Evolutionary conservation across 1,140 invertebrate species (phyloP).

Genomic region (Brachionus plicatilis): DNA sequence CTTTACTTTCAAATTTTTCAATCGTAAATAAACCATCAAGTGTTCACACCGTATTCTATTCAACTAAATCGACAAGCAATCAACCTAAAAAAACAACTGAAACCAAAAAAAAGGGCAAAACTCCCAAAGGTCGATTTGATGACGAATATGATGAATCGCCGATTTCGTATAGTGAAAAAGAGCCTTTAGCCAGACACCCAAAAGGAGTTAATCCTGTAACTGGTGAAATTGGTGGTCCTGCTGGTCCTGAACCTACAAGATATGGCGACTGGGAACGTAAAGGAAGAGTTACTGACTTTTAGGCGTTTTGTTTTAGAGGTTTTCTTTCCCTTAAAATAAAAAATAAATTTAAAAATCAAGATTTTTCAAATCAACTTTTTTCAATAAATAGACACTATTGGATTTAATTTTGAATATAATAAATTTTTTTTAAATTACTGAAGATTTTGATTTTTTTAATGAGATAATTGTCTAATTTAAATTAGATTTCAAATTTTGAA

Average conservation of each 20-base stretch:
- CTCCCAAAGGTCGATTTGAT: conserved; percentile 36
- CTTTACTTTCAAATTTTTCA: neutral
- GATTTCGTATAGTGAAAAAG: conserved; percentile 14
- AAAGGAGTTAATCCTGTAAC: conserved; percentile 63
- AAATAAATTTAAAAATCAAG: neutral
- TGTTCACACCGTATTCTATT: neutral
- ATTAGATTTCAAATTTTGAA: too few species aligned
- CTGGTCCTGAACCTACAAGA: conserved; percentile 92
- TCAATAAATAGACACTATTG: neutral
- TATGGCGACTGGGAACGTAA: conserved; percentile 99
- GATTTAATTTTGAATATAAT: neutral
- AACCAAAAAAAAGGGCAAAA: neutral
- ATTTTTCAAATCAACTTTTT: neutral
- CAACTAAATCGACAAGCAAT: neutral
- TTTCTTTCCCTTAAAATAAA: neutral
- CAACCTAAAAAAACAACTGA: neutral
- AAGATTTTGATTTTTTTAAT: too few species aligned
- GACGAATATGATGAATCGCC: conserved; percentile 33
- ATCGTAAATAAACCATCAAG: neutral
- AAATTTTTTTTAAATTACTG: too few species aligned
- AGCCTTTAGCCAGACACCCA: conserved; percentile 30
- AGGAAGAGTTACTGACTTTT: conserved; percentile 62
- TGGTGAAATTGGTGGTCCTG: conserved; percentile 86
- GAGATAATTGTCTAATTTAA: too few species aligned
- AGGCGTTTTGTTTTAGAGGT: neutral